A percentile compares a stretch with the other conserved stretches of the same genome.
These are phyloP conservation scores for Archaeoteleia sp. DNA, from an alignment of 2,888 invertebrate species.

Conservation along the genomic window DNA sequence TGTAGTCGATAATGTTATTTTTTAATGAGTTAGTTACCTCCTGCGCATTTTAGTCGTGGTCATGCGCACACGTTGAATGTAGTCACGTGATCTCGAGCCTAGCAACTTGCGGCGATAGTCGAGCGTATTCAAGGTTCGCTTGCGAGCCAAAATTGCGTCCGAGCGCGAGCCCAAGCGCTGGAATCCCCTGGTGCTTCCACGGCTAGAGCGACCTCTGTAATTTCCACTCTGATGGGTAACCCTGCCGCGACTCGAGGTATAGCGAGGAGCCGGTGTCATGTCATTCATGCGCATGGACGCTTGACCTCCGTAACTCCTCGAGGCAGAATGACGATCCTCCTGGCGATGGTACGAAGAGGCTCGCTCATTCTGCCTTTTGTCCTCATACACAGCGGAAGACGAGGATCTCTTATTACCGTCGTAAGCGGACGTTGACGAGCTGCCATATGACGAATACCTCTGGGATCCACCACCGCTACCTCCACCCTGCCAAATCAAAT, in stretches of 20 bases:
- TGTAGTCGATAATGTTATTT: slow-evolving; percentile 64
- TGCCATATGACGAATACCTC: slow-evolving; percentile 71
- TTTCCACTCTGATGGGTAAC: slow-evolving; percentile 66
- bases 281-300: slow-evolving; percentile 70
- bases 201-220: slow-evolving; percentile 69
- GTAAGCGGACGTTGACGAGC: slow-evolving; percentile 67
- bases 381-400: slow-evolving; percentile 68
- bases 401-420: slow-evolving; percentile 71
- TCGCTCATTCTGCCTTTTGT: slow-evolving; percentile 71
- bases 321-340: slow-evolving; percentile 71
- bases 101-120: slow-evolving; percentile 73
- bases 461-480: slow-evolving; percentile 69
- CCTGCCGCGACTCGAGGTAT: slow-evolving; percentile 68
- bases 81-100: slow-evolving; percentile 71
- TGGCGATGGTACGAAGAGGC: slow-evolving; percentile 70
- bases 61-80: slow-evolving; percentile 72
- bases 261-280: slow-evolving; percentile 68
- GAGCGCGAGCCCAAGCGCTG: slow-evolving; percentile 68
- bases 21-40: slow-evolving; percentile 70
- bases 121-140: slow-evolving; percentile 68
- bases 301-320: slow-evolving; percentile 68
- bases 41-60: slow-evolving; percentile 71
- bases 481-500: slow-evolving; percentile 73
- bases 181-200: slow-evolving; percentile 67
- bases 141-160: slow-evolving; percentile 68